These are phyloP conservation scores for Eumeta japonica DNA, from an alignment of 1,140 invertebrate genomes.

Conservation along the genomic window DNA sequence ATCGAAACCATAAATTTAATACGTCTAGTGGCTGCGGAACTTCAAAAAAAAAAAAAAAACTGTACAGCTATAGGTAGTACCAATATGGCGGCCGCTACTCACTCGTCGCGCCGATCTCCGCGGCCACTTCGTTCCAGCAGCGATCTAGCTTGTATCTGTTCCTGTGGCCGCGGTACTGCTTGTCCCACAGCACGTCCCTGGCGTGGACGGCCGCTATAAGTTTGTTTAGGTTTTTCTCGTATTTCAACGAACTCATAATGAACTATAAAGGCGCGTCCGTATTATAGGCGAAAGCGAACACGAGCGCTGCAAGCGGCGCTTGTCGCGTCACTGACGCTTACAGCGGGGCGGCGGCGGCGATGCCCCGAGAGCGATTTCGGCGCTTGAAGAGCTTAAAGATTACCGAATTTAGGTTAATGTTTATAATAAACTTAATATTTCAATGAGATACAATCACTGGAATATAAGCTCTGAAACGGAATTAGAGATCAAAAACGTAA, in stretches of 20 bases:
- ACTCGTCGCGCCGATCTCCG: constrained; percentile 47
- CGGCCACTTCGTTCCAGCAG: constrained; percentile 50
- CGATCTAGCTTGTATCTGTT: constrained; percentile 48
- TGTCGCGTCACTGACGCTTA: constrained; percentile 25
- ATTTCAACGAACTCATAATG: constrained; percentile 10
- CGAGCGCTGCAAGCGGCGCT: constrained; percentile 24
- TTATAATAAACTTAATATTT: no score
- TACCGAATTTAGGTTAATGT: no score
- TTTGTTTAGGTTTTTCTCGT: constrained; percentile 44
- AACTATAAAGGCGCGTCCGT: constrained; percentile 32
- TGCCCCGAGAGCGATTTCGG: no score
- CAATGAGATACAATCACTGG: no score
- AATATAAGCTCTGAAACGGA: no score
- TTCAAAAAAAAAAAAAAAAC: no score
- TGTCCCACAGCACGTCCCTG: constrained; percentile 49
- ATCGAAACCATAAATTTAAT: no score
- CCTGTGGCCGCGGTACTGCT: constrained; percentile 42
- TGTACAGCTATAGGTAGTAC: no score
- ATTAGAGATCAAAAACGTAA: no score
- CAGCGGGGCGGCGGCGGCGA: constrained; percentile 15
- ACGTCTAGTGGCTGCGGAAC: no score
- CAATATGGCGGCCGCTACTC: constrained; percentile 19
- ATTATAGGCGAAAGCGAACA: constrained; percentile 35
- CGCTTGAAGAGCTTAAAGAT: no score
- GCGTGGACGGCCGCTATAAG: constrained; percentile 47